Evolutionary conservation across 2,888 invertebrate species (phyloP), one percentile per base, ranked within the genome.

Genomic region (Apomyelois bistriatella): DNA sequence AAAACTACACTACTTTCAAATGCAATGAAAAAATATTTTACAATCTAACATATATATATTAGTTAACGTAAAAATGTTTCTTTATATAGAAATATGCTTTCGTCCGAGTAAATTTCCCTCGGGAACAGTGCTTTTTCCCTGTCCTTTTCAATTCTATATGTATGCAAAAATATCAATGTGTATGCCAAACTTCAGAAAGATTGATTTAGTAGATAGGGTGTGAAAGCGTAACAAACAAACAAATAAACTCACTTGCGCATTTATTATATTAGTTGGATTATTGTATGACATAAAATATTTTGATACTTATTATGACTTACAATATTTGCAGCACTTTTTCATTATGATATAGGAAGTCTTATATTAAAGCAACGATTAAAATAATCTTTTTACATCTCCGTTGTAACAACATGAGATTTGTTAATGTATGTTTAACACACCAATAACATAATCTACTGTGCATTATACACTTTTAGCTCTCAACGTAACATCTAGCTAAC

Each of bases 401-500:
- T 40, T 41, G 10, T 17, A 28, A 17, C 41, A 30, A 50, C 17
- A 43, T 40, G 30, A 41, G 15, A 40, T 41, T 16, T 40, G 10
- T 32, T 46, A 15, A 49, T 43, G 12, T 43, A 22, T 52, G 48
- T 22, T 22, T 22, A 22, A 22, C 22, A 56, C 48, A 49, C 55
- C 38, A 46, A 49, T 38, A 49, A 55, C 28, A 50, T 53, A 46
- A 53, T 53, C 57, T 63, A 64, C 58, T 61, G 60, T 63, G 70
- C 72, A 70, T 66, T 46, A 68, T 65, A 72, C 67, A 67, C 67
- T 77, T 71, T 74, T 76, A 76, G 68, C 70, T 60, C 22, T 60
- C 54, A 60, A 66, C 64, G 52, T 48, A 53, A 64, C 54, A 60
- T 66, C 64, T 71, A 65, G 64, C 61, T 68, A 72, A 66, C 65